A percentile compares a stretch with the other conserved stretches of the same genome.
phyloP scores from a whole-genome alignment of 2,797 vertebrate species.

The Miichthys miiuy region DNA sequence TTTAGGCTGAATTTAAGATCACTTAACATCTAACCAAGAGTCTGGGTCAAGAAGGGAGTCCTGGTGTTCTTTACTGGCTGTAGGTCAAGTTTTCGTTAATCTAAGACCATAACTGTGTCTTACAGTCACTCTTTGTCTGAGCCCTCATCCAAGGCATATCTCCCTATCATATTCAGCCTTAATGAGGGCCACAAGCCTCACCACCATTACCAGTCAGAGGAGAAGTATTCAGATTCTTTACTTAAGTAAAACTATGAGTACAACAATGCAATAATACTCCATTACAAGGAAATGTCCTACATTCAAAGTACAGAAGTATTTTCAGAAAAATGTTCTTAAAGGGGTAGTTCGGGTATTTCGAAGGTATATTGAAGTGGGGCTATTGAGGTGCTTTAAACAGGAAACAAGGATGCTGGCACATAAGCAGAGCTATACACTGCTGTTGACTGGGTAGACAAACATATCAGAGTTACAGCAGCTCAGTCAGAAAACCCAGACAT shows the following conservation, averaged over 20 bases:
- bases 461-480: no score
- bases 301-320: no score
- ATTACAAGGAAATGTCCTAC: background rate
- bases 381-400: no score
- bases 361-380: no score
- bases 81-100: background rate
- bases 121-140: background rate
- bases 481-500: no score
- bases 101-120: background rate
- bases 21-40: background rate
- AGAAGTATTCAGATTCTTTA: background rate
- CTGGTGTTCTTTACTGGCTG: background rate
- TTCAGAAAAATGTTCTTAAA: background rate
- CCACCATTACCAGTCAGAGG: background rate
- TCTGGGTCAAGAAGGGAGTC: no score
- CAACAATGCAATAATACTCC: background rate
- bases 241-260: background rate
- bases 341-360: no score
- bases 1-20: background rate
- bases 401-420: no score
- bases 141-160: background rate
- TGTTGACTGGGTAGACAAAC: no score
- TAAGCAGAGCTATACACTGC: no score
- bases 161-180: background rate
- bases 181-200: background rate